phyloP scores from a whole-genome alignment of 2,113 vertebrate species.

The Enhydra lutris region DNA sequence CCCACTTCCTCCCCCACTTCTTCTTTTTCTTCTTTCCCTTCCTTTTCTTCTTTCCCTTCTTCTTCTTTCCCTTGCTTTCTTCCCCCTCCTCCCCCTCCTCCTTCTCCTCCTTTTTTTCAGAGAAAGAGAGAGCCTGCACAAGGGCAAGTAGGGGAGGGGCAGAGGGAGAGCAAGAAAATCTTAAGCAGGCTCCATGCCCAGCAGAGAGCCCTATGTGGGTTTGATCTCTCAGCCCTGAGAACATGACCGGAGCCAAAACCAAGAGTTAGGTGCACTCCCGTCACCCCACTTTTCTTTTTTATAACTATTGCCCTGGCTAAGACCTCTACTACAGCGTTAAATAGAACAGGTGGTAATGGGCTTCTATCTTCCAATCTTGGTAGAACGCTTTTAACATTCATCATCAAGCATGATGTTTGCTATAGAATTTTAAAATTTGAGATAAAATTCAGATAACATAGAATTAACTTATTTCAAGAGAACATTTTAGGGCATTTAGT shows the following conservation, averaged over 20 bases:
- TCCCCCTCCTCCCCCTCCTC: neutral
- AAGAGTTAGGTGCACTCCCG: neutral
- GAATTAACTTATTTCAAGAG: neutral
- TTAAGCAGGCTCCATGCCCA: neutral
- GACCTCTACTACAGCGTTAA: neutral
- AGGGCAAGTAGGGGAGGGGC: neutral
- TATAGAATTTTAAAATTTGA: neutral
- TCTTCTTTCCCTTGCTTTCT: too few species aligned
- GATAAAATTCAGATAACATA: neutral
- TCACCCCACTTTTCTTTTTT: neutral
- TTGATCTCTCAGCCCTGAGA: neutral
- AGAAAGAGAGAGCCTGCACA: neutral
- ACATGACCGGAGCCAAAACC: neutral
- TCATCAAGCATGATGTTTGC: neutral
- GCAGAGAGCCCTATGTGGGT: neutral
- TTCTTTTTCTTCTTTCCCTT: neutral
- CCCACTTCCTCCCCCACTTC: too few species aligned
- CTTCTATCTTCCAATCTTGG: neutral
- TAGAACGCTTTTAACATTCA: neutral
- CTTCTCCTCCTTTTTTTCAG: neutral
- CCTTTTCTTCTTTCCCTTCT: too few species aligned
- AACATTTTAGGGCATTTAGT: neutral
- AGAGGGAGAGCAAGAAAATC: neutral
- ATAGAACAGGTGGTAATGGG: neutral
- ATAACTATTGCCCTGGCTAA: neutral